Conservation (phyloP, 2,113 vertebrate species). For the Lophius piscatorius region DNA sequence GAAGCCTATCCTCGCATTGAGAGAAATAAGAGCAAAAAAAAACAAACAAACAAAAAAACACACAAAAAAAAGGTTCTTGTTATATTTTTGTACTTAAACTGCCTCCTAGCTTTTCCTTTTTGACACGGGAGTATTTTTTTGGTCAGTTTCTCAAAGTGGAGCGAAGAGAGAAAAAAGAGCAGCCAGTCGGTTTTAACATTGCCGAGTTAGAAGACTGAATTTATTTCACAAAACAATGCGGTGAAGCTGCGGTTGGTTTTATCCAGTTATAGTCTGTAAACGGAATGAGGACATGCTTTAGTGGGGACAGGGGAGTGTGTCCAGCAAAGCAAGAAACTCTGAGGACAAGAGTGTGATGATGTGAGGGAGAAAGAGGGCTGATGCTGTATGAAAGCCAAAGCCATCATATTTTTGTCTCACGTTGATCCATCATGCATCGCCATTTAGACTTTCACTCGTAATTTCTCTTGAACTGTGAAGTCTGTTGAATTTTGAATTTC, state of each 20-base stretch:
- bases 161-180: conserved; percentile 10
- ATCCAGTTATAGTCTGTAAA: conserved; percentile 22
- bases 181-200: conserved; percentile 21
- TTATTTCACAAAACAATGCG: conserved; percentile 35
- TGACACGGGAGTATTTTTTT: conserved; percentile 31
- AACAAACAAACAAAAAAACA: conserved; percentile 39
- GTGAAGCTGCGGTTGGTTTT: conserved; percentile 25
- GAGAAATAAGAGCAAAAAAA: conserved; percentile 57
- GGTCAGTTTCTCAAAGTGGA: conserved; percentile 18
- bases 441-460: not conserved
- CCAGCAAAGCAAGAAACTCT: conserved; percentile 1
- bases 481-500: conserved; percentile 30
- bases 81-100: conserved; percentile 76
- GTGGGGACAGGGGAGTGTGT: conserved; percentile 5
- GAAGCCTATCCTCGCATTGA: conserved; percentile 83
- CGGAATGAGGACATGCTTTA: conserved; percentile 26
- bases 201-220: conserved; percentile 29
- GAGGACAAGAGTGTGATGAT: conserved; percentile 1
- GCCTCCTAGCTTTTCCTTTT: conserved; percentile 55
- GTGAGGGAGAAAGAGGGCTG: conserved; percentile 15
- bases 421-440: conserved; percentile 25
- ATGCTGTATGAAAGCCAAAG: conserved; percentile 44
- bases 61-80: conserved; percentile 47
- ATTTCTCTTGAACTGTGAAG: conserved; percentile 8
- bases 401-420: conserved; percentile 23